Base-by-base conservation (phyloP, 2,888 invertebrate genomes). In the Tryphoninae sp. region DNA sequence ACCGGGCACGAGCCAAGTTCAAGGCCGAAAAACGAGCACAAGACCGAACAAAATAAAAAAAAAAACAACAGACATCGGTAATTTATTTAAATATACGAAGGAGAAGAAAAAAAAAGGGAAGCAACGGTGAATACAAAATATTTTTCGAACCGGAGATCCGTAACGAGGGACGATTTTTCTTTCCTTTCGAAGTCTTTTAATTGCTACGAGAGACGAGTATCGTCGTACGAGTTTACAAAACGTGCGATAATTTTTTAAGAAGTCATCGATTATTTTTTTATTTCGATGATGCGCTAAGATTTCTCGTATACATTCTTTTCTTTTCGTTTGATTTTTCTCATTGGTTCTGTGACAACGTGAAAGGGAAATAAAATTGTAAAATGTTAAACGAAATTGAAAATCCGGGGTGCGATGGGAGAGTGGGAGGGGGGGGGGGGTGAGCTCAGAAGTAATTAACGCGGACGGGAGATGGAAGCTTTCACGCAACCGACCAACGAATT, bases 1-100 rank as follows among this genome's bases (percentile, higher is more conserved):
- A 78, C 72, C 71, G 16, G 78, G 82, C 82, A 79, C 82, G 82
- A 82, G 82, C 82, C 82, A 82, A 82, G 82, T 78, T 67, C 75
- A 74, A 75, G 74, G 74, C 67, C 76, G 61, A 16, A 59, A 33
- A 33, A 33, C 33, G 33, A 33, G 33, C 33, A 58, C 71, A 68
- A 65, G 23, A 22, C 45, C 22, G 45, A 40, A 45, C 16, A 22
- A 68, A 40, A 61, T 22, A 40, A 58, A 9, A 26, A 49, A 58
- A 33, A 16, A n/a, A 67, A 65, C 2, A 16, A 55, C 53, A 61
- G 65, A 11, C 33, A 33, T 33, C 33, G 49, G 13, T 40, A 49
- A 72, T 72, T 77, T 71, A 67, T 79, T 65, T 59, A 62, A 69
- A 58, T 76, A 49, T 23, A 74, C 62, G 8, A 2, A 19, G 8